Percentiles rank a stretch among this genome's conserved stretches.
Evolutionary conservation across 2,113 vertebrate genomes (phyloP).

Genomic region (Marmota monax): DNA sequence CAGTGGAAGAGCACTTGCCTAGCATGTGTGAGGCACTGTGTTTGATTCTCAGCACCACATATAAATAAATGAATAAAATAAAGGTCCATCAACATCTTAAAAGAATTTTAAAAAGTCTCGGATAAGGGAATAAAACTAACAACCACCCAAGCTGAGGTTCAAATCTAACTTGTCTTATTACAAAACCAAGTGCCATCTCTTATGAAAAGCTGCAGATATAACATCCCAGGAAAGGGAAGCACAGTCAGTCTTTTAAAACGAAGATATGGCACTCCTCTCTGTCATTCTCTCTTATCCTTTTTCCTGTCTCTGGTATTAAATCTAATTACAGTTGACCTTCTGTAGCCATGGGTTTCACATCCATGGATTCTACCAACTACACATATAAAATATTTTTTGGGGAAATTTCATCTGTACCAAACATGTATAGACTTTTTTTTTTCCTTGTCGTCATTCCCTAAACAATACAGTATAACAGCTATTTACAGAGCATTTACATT

Average conservation of each 20-base stretch:
- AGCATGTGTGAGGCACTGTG: too few species aligned
- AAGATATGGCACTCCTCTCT: not conserved
- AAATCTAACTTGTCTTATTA: not conserved
- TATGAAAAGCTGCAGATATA: not conserved
- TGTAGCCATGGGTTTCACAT: not conserved
- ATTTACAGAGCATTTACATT: not conserved
- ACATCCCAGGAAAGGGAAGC: not conserved
- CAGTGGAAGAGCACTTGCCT: too few species aligned
- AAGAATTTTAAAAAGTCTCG: not conserved
- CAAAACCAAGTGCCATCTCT: not conserved
- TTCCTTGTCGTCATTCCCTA: not conserved
- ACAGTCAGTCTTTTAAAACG: not conserved
- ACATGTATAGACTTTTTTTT: not conserved
- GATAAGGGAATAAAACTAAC: constrained; percentile 32
- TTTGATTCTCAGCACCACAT: too few species aligned
- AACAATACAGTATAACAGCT: not conserved
- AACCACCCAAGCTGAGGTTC: not conserved
- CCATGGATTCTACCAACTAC: not conserved
- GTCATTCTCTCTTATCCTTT: not conserved
- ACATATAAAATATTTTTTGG: not conserved
- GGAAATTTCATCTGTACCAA: not conserved
- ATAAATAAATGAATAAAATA: too few species aligned
- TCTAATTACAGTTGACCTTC: not conserved
- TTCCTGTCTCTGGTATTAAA: constrained; percentile 1
- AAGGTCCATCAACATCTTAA: too few species aligned